Conservation (phyloP, 2,888 invertebrate species). For the Steinernema scapterisci region DNA sequence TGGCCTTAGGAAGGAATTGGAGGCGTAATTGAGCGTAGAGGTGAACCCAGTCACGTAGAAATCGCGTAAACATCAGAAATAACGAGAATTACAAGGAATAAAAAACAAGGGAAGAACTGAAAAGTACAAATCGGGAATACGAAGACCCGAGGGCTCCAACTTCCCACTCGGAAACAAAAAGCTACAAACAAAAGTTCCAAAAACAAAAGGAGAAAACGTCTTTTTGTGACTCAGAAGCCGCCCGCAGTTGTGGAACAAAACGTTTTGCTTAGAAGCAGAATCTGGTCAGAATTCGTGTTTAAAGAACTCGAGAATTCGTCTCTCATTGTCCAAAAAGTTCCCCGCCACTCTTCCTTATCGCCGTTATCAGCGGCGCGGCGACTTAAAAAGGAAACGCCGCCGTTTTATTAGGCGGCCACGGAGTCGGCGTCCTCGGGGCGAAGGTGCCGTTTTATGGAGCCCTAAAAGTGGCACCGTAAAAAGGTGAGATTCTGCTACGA, state of each 20-base stretch:
- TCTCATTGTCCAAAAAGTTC: not conserved
- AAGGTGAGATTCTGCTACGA: not conserved
- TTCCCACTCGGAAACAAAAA: too few species aligned
- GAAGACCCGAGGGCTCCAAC: too few species aligned
- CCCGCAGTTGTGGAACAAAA: not conserved
- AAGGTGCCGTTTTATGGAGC: constrained; percentile 32
- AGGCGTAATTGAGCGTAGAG: not conserved
- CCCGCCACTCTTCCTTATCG: not conserved
- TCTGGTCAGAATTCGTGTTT: not conserved
- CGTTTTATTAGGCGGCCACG: not conserved
- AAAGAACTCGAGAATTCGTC: not conserved
- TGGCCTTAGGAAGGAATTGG: not conserved
- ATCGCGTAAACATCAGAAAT: too few species aligned
- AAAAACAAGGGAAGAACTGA: too few species aligned
- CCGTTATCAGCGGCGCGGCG: not conserved
- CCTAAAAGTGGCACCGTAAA: constrained; percentile 24
- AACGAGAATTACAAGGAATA: too few species aligned
- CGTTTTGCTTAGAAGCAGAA: too few species aligned
- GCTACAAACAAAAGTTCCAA: too few species aligned
- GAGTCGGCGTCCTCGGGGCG: constrained; percentile 1
- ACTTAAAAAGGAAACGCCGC: constrained; percentile 11
- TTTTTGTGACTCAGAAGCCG: not conserved
- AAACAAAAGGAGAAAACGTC: too few species aligned
- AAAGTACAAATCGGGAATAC: too few species aligned
- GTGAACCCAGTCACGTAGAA: too few species aligned